Evolutionary conservation across 2,113 vertebrate genomes (phyloP).

Genomic region (Siniperca knerii): DNA sequence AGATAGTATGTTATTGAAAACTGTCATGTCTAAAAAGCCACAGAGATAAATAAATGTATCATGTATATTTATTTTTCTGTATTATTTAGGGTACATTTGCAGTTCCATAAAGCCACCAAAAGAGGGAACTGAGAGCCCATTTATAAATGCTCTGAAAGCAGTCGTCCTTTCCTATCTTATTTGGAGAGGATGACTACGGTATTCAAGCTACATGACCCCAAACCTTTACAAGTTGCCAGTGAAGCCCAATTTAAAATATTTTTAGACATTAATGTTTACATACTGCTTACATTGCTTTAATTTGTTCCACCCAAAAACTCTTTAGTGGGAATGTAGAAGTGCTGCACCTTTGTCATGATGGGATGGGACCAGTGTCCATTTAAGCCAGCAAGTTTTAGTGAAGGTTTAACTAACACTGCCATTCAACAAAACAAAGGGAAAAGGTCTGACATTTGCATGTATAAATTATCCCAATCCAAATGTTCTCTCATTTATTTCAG

Average conservation of each 20-base stretch:
- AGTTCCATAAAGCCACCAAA: slow-evolving; percentile 12
- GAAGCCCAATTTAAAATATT: not conserved
- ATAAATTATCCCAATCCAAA: too few species aligned
- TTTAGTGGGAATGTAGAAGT: too few species aligned
- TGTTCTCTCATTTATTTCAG: too few species aligned
- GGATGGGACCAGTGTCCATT: too few species aligned
- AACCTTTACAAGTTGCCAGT: not conserved
- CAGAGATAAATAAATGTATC: too few species aligned
- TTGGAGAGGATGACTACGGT: not conserved
- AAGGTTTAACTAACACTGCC: too few species aligned
- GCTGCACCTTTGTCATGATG: too few species aligned
- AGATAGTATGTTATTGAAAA: not conserved
- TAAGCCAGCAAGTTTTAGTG: too few species aligned
- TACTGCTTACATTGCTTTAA: too few species aligned
- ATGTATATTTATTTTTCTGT: not conserved
- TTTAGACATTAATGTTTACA: not conserved
- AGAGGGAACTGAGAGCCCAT: slow-evolving; percentile 36
- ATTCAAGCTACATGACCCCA: not conserved
- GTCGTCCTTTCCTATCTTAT: not conserved
- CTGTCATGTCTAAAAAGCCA: not conserved
- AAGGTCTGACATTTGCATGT: too few species aligned
- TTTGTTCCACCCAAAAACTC: too few species aligned
- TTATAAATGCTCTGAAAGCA: not conserved
- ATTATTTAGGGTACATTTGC: not conserved
- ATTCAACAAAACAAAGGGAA: too few species aligned